Evolutionary conservation across 2,113 vertebrate species (phyloP).

Genomic region (Microcebus griseorufus): DNA sequence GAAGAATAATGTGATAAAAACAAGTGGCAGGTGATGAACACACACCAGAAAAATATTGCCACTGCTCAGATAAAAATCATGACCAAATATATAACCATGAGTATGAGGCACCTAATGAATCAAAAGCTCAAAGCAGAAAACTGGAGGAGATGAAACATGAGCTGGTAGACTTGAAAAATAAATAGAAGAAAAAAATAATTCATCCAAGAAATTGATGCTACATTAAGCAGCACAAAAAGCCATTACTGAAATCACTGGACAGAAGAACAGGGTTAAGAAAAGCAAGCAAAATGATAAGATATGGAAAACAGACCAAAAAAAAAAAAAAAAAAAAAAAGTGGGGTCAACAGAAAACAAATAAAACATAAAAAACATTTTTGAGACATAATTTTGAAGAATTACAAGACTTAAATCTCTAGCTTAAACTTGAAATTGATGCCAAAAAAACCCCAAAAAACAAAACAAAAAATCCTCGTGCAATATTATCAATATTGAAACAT

Average conservation of each 20-base stretch:
- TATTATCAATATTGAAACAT: neutral
- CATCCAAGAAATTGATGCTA: conserved; percentile 13
- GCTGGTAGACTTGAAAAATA: conserved; percentile 5
- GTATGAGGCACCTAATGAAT: conserved; percentile 25
- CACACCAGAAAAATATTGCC: conserved; percentile 9
- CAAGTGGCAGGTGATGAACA: conserved; percentile 1
- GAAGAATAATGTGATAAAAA: conserved; percentile 16
- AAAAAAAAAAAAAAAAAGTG: no score
- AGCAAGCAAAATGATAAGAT: neutral
- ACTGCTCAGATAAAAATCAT: conserved; percentile 1
- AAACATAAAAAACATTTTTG: neutral
- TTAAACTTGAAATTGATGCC: neutral
- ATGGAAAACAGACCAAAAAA: neutral
- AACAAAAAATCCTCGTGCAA: neutral
- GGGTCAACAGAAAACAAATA: neutral
- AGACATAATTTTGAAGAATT: neutral
- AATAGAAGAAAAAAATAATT: conserved; percentile 8
- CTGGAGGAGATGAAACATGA: conserved; percentile 21
- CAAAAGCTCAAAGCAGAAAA: conserved; percentile 33
- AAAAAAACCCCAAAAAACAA: neutral
- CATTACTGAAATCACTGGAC: neutral
- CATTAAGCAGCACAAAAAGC: neutral
- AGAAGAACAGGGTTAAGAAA: neutral
- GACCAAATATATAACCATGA: neutral
- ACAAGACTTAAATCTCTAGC: neutral